These are phyloP conservation scores for Leptarthrus brevirostris DNA, from an alignment of 2,888 invertebrate genomes.

Conservation along the genomic window DNA sequence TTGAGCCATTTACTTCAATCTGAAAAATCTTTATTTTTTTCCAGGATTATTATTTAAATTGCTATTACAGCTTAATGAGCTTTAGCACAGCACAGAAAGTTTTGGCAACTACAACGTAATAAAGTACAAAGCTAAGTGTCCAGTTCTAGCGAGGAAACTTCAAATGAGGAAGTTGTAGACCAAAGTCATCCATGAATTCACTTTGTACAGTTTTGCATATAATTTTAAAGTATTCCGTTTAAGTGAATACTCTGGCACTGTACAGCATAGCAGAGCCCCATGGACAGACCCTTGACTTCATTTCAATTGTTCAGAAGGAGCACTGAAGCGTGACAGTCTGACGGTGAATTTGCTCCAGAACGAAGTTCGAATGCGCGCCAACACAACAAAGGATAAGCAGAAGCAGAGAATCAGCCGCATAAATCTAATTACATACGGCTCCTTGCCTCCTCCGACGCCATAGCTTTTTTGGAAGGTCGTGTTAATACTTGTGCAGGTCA, in stretches of 20 bases:
- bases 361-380: slow-evolving; percentile 38
- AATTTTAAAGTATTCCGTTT: slow-evolving; percentile 38
- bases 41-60: slow-evolving; percentile 31
- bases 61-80: slow-evolving; percentile 24
- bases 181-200: slow-evolving; percentile 8
- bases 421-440: slow-evolving; percentile 48
- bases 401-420: slow-evolving; percentile 41
- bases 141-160: neutral
- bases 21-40: neutral
- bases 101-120: slow-evolving; percentile 21
- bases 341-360: slow-evolving; percentile 20
- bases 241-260: neutral
- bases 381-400: slow-evolving; percentile 21
- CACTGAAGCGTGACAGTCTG: slow-evolving; percentile 37
- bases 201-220: slow-evolving; percentile 39
- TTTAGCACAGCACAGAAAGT: slow-evolving; percentile 1
- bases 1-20: neutral
- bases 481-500: slow-evolving; percentile 30
- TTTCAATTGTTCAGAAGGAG: slow-evolving; percentile 36
- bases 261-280: neutral
- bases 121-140: slow-evolving; percentile 9
- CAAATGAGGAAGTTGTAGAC: neutral
- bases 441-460: slow-evolving; percentile 48
- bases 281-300: slow-evolving; percentile 40
- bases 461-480: slow-evolving; percentile 37